Conservation (phyloP, 2,888 invertebrate species). For the Ectemnius continuus region DNA sequence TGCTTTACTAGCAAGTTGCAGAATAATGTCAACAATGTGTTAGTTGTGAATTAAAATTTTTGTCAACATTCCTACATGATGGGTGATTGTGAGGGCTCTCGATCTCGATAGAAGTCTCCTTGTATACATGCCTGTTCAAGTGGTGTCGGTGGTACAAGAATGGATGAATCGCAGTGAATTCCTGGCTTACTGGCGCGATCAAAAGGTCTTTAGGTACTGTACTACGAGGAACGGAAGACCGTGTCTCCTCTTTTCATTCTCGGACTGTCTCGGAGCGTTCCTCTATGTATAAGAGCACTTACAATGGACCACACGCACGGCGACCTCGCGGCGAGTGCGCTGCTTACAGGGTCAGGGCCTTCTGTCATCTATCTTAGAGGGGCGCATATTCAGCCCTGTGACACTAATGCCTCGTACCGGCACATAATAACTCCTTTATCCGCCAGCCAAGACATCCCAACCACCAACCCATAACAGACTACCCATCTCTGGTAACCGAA, state of each 20-base stretch:
- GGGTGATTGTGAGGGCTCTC: too few species aligned
- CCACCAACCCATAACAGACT: constrained; percentile 35
- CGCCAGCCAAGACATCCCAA: background rate
- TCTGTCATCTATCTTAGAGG: constrained; percentile 72
- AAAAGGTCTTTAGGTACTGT: constrained; percentile 58
- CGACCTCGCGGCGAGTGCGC: constrained; percentile 58
- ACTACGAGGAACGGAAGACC: constrained; percentile 51
- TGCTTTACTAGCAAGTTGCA: too few species aligned
- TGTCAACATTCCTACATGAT: too few species aligned
- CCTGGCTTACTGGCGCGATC: constrained; percentile 54
- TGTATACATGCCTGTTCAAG: constrained; percentile 13
- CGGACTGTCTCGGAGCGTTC: constrained; percentile 24
- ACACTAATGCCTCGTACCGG: constrained; percentile 67
- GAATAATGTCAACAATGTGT: too few species aligned
- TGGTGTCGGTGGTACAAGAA: constrained; percentile 9
- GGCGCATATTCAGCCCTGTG: constrained; percentile 68
- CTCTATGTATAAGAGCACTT: constrained; percentile 46
- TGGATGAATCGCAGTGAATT: constrained; percentile 46
- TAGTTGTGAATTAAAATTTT: too few species aligned
- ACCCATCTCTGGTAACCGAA: constrained; percentile 10
- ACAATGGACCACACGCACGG: constrained; percentile 71
- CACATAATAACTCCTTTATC: constrained; percentile 56
- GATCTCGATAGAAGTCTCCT: background rate
- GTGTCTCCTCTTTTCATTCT: constrained; percentile 50
- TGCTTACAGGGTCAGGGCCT: constrained; percentile 62